Conservation (phyloP, 2,113 vertebrate genomes). For the Vireo altiloquus region DNA sequence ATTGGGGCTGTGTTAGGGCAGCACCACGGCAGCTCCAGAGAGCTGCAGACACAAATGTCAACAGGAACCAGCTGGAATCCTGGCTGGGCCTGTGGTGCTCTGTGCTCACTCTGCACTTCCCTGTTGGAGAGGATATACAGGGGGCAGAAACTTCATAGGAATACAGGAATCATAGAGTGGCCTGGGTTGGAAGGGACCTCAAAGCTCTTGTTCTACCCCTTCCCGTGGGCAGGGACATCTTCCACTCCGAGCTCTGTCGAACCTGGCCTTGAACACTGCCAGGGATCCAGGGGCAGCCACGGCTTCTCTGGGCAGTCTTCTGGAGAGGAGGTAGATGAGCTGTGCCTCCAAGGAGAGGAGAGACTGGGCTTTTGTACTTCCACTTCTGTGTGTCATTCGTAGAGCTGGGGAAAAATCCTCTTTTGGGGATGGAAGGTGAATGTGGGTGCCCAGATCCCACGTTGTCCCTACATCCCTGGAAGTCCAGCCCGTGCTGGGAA, state of each 20-base stretch:
- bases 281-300: not conserved
- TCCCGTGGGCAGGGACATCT: not conserved
- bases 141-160: not conserved
- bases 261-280: not conserved
- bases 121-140: not conserved
- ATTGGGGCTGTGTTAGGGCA: not conserved
- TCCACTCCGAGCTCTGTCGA: not conserved
- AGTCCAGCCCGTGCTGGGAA: not conserved
- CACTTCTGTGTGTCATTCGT: not conserved
- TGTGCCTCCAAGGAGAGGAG: no score
- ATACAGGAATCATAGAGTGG: no score
- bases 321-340: not conserved
- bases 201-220: no score
- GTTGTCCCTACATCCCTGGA: fast-evolving
- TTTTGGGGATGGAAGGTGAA: not conserved
- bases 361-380: fast-evolving
- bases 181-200: not conserved
- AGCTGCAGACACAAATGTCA: fast-evolving
- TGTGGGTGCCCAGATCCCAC: fast-evolving
- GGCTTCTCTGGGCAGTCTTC: not conserved
- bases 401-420: not conserved
- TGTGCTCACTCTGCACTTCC: not conserved
- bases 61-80: not conserved
- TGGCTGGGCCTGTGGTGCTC: not conserved
- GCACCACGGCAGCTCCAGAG: fast-evolving